A percentile compares a stretch with the other conserved stretches of the same genome.
These are phyloP conservation scores for Pseudomyrmex dendroicus DNA, from an alignment of 1,140 invertebrate species.

Conservation along the genomic window DNA sequence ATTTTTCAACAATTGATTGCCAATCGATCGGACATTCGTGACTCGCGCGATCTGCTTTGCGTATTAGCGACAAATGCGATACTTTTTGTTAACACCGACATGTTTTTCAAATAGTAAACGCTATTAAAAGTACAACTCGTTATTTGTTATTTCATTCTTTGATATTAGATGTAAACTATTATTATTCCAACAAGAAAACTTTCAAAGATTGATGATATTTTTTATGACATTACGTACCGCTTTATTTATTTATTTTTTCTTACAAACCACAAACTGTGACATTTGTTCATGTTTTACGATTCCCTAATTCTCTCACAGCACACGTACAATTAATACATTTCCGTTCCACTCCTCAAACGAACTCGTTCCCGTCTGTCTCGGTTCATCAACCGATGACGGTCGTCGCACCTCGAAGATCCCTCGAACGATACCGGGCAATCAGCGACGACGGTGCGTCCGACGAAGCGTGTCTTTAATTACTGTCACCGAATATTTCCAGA, in stretches of 20 bases:
- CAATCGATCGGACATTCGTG: conserved; percentile 29
- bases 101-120: neutral
- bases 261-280: neutral
- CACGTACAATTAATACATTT: neutral
- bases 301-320: too few species aligned
- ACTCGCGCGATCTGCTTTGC: neutral
- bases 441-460: neutral
- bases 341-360: neutral
- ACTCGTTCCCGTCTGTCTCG: neutral
- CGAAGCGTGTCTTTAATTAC: conserved; percentile 72
- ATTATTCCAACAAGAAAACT: neutral
- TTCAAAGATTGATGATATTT: neutral
- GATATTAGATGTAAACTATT: neutral
- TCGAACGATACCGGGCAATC: conserved; percentile 33
- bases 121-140: neutral
- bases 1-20: conserved; percentile 63
- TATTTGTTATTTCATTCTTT: conserved; percentile 8
- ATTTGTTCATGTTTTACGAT: neutral
- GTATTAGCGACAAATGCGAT: neutral
- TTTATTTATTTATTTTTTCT: neutral
- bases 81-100: neutral
- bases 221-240: neutral
- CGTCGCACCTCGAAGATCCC: conserved; percentile 50
- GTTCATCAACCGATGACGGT: conserved; percentile 67
- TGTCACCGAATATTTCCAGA: conserved; percentile 71